These are phyloP conservation scores for Acanthurus leucopareius DNA, from an alignment of 2,797 vertebrate genomes.

Conservation along the genomic window DNA sequence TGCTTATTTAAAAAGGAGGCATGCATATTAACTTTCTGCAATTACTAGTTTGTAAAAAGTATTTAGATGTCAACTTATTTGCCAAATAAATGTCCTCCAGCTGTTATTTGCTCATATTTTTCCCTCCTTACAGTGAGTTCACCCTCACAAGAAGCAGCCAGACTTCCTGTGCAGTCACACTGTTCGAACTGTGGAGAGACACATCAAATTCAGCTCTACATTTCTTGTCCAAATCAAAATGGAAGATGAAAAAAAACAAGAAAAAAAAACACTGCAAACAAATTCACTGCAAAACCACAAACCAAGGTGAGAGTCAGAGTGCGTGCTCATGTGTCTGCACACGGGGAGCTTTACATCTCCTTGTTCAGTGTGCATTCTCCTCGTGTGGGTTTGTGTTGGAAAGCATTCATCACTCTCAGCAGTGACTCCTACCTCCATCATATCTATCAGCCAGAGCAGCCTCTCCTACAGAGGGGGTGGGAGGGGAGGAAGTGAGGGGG, in stretches of 20 bases:
- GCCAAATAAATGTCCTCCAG: neutral
- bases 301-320: slow-evolving; percentile 8
- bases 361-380: slow-evolving; percentile 16
- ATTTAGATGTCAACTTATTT: neutral
- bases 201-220: neutral
- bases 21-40: neutral
- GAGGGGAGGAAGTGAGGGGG: slow-evolving; percentile 1
- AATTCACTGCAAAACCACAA: slow-evolving; percentile 64
- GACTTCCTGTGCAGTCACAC: neutral
- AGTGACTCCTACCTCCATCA: slow-evolving; percentile 95
- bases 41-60: neutral
- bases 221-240: neutral
- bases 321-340: slow-evolving; percentile 19
- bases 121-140: neutral
- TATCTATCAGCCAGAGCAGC: slow-evolving; percentile 98
- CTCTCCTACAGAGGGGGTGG: slow-evolving; percentile 86
- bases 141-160: neutral
- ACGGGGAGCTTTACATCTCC: slow-evolving; percentile 29
- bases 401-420: slow-evolving; percentile 47
- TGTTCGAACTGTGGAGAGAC: neutral
- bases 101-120: neutral
- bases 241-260: slow-evolving; percentile 1
- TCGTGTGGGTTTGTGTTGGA: slow-evolving; percentile 32
- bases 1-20: neutral
- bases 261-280: slow-evolving; percentile 62